Conservation (phyloP, 2,113 vertebrate genomes). For the Corythaixoides concolor region DNA sequence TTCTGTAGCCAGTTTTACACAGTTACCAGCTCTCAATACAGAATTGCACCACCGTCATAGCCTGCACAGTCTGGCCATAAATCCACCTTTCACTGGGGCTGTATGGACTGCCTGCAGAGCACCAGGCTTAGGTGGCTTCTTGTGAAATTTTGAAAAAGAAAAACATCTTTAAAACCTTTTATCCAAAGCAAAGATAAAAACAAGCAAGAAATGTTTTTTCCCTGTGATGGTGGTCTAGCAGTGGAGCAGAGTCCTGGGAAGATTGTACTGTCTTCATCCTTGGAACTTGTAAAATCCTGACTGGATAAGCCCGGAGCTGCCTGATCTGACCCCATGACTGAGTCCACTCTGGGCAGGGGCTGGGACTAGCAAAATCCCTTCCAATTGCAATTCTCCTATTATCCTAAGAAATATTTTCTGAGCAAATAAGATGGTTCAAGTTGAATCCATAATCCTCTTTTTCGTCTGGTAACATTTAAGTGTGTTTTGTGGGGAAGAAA, state of each 20-base stretch:
- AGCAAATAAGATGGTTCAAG: background rate
- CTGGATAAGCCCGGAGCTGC: background rate
- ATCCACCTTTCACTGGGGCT: background rate
- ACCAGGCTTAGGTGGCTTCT: background rate
- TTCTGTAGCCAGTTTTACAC: background rate
- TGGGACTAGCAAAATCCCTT: background rate
- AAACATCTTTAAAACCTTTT: background rate
- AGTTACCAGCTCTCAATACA: background rate
- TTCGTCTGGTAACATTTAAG: background rate
- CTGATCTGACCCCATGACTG: background rate
- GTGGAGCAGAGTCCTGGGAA: background rate
- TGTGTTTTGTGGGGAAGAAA: background rate
- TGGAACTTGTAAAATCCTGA: background rate
- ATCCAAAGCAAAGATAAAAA: background rate
- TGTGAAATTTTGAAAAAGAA: background rate
- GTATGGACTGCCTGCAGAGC: background rate
- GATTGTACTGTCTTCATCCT: background rate
- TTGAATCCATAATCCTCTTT: background rate
- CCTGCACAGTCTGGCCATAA: background rate
- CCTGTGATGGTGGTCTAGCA: background rate
- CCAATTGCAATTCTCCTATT: background rate
- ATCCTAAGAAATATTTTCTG: background rate
- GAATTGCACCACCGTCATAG: background rate
- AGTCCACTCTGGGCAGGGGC: background rate
- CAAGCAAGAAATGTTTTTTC: background rate